Base-by-base conservation (phyloP, 2,113 vertebrate genomes). In the Okapia johnstoni region DNA sequence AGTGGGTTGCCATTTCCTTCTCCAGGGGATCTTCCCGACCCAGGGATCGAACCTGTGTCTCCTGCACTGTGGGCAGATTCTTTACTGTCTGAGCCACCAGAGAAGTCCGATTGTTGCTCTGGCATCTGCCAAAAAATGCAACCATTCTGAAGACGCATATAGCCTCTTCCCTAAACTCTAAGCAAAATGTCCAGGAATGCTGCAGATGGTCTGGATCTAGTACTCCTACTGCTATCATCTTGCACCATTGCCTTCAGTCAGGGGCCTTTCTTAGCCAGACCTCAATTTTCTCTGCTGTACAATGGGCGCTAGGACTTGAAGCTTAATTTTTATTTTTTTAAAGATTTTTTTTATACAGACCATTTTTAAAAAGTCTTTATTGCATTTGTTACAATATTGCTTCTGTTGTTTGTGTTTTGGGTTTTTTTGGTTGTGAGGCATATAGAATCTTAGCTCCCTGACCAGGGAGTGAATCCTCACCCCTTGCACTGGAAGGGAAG, bases 71-170 rank as follows among this genome's bases (percentile, higher is more conserved):
- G 23, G 66, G n/a, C 66, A 70, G 66, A 70, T 36, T 70, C 19
- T 70, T 70, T 23, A 19, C 66, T 2, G 66, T 21, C 66, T 70
- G 66, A 70, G 66, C n/a, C n/a, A 70, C n/a, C 36, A 12, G 2
- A 5, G 9, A 36, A 36, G 9, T 36, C n/a, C 1, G 1, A 23
- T 25, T 43, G 79, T 48, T 66, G 79, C 9, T 84, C 86, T 79
- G 28, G 84, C 1, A n/a, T 85, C 54, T 88, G 25, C 33, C 4
- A 16, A 60, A 70, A 50, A 40, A n/a, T 88, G 25, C 33, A 26
- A 12, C 9, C 0, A 15, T 21, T 40, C 30, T 9, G 50, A 63
- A 19, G 1, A 54, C 6, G 0, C 1, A 48, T 16, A 21, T 1
- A n/a, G 25, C 54, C 60, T 52, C 43, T 76, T 60, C 30, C 26